phyloP scores from a whole-genome alignment of 2,888 invertebrate genomes.

The Caenorhabditis sulstoni region DNA sequence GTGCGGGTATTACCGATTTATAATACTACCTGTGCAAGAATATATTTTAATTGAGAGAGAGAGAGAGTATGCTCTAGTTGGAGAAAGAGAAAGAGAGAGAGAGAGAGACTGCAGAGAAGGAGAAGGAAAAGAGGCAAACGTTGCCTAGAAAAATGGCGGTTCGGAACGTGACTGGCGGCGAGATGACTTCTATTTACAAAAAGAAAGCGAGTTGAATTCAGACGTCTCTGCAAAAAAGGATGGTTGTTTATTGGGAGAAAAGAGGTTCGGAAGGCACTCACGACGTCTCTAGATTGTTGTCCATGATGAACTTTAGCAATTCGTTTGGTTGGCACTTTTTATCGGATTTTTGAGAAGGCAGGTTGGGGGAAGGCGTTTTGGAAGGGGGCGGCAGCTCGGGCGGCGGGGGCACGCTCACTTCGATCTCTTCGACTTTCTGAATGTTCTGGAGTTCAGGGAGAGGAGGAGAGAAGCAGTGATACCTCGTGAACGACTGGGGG shows the following conservation, averaged over 20 bases:
- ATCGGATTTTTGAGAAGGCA: constrained; percentile 38
- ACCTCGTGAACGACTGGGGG: constrained; percentile 30
- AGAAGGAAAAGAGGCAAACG: constrained; percentile 13
- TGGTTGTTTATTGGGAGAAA: neutral
- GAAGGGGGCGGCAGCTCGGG: constrained; percentile 67
- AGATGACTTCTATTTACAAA: constrained; percentile 36
- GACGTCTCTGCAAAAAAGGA: constrained; percentile 44
- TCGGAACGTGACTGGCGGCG: constrained; percentile 12
- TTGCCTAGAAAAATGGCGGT: constrained; percentile 39
- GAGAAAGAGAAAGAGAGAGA: neutral
- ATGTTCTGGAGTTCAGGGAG: neutral
- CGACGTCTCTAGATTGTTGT: constrained; percentile 78
- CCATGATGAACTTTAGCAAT: constrained; percentile 76
- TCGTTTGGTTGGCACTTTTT: constrained; percentile 60
- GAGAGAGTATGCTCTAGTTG: neutral
- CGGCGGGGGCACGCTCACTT: constrained; percentile 61
- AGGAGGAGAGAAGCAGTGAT: neutral
- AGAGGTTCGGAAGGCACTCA: constrained; percentile 54
- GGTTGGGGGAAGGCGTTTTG: constrained; percentile 59
- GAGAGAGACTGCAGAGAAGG: neutral
- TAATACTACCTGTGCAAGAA: constrained; percentile 44
- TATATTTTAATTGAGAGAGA: neutral
- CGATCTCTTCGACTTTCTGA: constrained; percentile 42
- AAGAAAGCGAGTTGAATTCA: constrained; percentile 8
- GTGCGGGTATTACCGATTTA: constrained; percentile 47